Percentiles rank a stretch among this genome's conserved stretches.
These are phyloP conservation scores for Mastacembelus armatus DNA, from an alignment of 2,797 vertebrate genomes.

Conservation along the genomic window DNA sequence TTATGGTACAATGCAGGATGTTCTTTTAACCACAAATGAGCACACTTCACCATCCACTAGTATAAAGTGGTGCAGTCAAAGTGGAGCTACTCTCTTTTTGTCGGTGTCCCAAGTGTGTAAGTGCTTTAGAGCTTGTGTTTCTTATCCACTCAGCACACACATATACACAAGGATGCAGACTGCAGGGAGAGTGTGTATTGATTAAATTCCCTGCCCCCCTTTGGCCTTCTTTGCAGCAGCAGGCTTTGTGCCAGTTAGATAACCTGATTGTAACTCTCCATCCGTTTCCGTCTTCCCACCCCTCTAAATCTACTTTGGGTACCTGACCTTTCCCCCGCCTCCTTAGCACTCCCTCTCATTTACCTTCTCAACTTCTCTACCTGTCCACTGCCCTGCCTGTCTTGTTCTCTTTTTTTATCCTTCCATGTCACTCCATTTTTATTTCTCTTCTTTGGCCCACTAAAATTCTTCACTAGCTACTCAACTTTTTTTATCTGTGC, in stretches of 20 bases:
- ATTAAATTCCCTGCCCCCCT: slow-evolving; percentile 52
- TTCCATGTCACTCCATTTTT: slow-evolving; percentile 33
- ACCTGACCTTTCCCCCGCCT: slow-evolving; percentile 28
- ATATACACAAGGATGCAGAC: slow-evolving; percentile 33
- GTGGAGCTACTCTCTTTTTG: slow-evolving; percentile 24
- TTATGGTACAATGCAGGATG: slow-evolving; percentile 28
- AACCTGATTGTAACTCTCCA: slow-evolving; percentile 62
- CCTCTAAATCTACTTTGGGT: slow-evolving; percentile 56
- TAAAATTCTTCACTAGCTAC: background rate
- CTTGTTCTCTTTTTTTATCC: slow-evolving; percentile 24
- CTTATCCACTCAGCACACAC: slow-evolving; percentile 30
- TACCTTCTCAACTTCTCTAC: slow-evolving; percentile 37
- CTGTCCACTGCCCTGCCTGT: slow-evolving; percentile 7
- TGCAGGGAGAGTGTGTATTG: slow-evolving; percentile 62
- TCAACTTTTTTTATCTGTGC: slow-evolving; percentile 4
- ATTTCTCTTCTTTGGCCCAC: slow-evolving; percentile 16
- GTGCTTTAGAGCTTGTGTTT: slow-evolving; percentile 41
- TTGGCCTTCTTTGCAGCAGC: slow-evolving; percentile 51
- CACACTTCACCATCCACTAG: slow-evolving; percentile 19
- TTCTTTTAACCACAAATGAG: slow-evolving; percentile 45
- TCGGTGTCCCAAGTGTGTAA: slow-evolving; percentile 32
- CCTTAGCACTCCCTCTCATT: slow-evolving; percentile 40
- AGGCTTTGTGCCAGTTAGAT: slow-evolving; percentile 53
- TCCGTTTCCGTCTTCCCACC: slow-evolving; percentile 23
- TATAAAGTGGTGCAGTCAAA: background rate